phyloP scores from a whole-genome alignment of 2,113 vertebrate species.

The Bungarus multicinctus region DNA sequence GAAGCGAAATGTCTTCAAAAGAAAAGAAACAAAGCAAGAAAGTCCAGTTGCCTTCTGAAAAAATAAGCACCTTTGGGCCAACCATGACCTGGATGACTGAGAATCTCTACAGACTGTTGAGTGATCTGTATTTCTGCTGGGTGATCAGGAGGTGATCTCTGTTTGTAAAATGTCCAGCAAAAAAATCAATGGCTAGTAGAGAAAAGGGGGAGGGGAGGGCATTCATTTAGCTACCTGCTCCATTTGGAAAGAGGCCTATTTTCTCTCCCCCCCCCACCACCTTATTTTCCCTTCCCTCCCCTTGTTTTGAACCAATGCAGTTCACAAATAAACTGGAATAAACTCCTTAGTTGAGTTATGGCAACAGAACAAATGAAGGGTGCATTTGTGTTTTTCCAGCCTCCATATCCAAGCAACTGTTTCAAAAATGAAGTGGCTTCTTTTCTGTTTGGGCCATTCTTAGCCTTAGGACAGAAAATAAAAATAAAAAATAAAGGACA shows the following conservation, averaged over 20 bases:
- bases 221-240: neutral
- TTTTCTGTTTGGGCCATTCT: neutral
- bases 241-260: neutral
- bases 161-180: neutral
- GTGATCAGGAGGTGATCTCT: too few relatives aligned
- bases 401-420: neutral
- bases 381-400: neutral
- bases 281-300: too few relatives aligned
- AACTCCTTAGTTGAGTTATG: neutral
- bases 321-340: neutral
- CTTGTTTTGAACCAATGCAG: neutral
- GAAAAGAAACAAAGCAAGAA: too few relatives aligned
- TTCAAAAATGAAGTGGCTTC: neutral
- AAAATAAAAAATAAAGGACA: too few relatives aligned
- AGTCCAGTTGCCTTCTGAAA: too few relatives aligned
- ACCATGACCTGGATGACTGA: too few relatives aligned
- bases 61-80: too few relatives aligned
- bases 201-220: neutral
- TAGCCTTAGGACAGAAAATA: neutral
- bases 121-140: neutral
- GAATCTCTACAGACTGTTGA: too few relatives aligned
- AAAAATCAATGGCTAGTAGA: neutral
- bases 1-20: too few relatives aligned
- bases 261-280: rapidly evolving
- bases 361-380: neutral